Evolutionary conservation across 2,888 invertebrate species (phyloP), one percentile per base, ranked within the genome.

Genomic region (Embidobia sp.): DNA sequence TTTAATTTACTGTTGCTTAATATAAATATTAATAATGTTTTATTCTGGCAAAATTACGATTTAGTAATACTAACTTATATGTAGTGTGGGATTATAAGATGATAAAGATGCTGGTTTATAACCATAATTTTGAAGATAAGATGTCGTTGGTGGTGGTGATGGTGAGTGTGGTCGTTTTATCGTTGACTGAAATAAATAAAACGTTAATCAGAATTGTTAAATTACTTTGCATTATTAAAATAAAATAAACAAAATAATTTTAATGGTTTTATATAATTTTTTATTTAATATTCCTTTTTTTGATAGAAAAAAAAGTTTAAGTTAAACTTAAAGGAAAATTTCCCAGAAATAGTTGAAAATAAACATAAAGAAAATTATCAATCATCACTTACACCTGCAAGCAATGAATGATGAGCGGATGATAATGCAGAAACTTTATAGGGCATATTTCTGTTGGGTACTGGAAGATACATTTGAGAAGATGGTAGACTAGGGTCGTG

Each of bases 381-480:
- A n/a, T n/a, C n/a, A n/a, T n/a, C n/a, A 6, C 84, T 87, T 85
- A 90, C 90, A 63, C 86, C 87, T 13, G 88, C 85, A 35, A 90
- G 77, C 27, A 90, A 77, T 27, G 86, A 86, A 48, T 90, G 22
- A n/a, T n/a, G 90, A 5, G 88, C 85, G 1, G 89, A 85, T 10
- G 88, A 83, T 13, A 88, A 83, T 10, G 59, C 46, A 46, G 89
- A 81, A 40, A 90, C 89, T 86, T 91, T 91, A 70, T 90, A 91
- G 40, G 91, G 81, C 5, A 90, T 87, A 80, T 88, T 87, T 40
- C 89, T 85, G 13, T 86, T 87, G 13, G 90, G 88, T 7, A 93
- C 91, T 84, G 94, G 94, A 46, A 94, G 90, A 84, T 95, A 93
- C 86, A 95, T 92, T 73, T 94, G 94, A 15, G 94, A 92, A 82